Evolutionary conservation across 2,888 invertebrate genomes (phyloP).

Genomic region (Pollenia labialis): DNA sequence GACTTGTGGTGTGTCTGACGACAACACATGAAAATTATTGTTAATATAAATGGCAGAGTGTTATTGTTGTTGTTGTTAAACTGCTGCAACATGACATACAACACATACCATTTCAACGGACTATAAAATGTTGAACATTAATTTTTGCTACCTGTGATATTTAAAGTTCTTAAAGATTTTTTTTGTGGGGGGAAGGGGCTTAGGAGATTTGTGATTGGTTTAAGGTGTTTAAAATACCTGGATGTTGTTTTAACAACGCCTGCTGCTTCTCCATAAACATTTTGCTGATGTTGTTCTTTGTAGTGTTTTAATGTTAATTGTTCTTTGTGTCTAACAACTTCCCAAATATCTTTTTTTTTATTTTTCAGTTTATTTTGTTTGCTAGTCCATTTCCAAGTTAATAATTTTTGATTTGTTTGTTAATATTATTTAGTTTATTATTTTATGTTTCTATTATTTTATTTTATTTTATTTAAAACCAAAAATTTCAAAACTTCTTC

Average conservation of each 20-base stretch:
- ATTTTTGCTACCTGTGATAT: background rate
- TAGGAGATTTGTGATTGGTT: background rate
- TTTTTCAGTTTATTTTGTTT: conserved; percentile 32
- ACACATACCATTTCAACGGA: conserved; percentile 60
- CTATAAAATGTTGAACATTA: conserved; percentile 43
- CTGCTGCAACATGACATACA: conserved; percentile 60
- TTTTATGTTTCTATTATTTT: too few species aligned
- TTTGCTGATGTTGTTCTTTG: conserved; percentile 10
- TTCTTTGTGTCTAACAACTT: conserved; percentile 50
- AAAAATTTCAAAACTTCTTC: too few species aligned
- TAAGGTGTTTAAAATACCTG: conserved; percentile 51
- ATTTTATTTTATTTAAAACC: too few species aligned
- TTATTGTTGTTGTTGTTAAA: conserved; percentile 20
- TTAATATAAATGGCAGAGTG: conserved; percentile 31
- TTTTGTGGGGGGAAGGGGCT: conserved; percentile 33
- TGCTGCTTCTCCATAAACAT: background rate
- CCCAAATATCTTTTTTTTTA: conserved; percentile 14
- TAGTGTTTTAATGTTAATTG: conserved; percentile 56
- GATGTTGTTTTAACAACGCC: conserved; percentile 18
- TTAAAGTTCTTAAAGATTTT: conserved; percentile 34
- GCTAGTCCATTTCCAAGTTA: background rate
- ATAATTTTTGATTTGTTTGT: conserved; percentile 1
- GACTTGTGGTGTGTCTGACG: conserved; percentile 4
- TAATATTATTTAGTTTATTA: too few species aligned
- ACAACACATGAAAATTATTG: conserved; percentile 24